phyloP scores from a whole-genome alignment of 2,797 vertebrate species.

The Xiphorhynchus erythropygius region DNA sequence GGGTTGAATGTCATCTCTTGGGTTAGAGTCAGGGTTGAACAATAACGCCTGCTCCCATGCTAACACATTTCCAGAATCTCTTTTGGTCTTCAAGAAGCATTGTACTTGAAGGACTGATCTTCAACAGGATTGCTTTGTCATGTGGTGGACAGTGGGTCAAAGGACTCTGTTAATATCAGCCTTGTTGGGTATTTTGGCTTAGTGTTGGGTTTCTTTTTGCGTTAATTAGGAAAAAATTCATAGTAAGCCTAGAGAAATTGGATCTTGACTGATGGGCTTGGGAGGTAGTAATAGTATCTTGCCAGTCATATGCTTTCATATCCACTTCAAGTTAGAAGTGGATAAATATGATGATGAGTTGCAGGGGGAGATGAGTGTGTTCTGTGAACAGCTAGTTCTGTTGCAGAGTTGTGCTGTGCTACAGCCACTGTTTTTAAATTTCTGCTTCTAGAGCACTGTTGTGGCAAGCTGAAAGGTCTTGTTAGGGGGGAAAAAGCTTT shows the following conservation, averaged over 20 bases:
- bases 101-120: background rate
- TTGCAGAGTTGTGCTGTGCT: background rate
- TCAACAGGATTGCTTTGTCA: background rate
- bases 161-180: background rate
- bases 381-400: background rate
- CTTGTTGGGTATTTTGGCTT: background rate
- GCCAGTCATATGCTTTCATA: background rate
- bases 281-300: background rate
- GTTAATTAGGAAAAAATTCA: background rate
- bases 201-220: background rate
- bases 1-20: background rate
- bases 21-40: background rate
- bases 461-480: background rate
- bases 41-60: background rate
- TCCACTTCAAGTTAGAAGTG: background rate
- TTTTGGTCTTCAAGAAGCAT: background rate
- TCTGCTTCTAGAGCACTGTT: background rate
- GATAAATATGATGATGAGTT: background rate
- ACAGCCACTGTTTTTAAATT: background rate
- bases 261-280: background rate
- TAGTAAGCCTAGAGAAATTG: background rate
- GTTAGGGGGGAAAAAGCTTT: background rate
- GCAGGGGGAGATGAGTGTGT: background rate
- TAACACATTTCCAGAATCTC: background rate
- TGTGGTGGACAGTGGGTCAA: background rate